These are phyloP conservation scores for Lepisosteus oculatus DNA, from an alignment of 2,113 vertebrate genomes.

Conservation along the genomic window DNA sequence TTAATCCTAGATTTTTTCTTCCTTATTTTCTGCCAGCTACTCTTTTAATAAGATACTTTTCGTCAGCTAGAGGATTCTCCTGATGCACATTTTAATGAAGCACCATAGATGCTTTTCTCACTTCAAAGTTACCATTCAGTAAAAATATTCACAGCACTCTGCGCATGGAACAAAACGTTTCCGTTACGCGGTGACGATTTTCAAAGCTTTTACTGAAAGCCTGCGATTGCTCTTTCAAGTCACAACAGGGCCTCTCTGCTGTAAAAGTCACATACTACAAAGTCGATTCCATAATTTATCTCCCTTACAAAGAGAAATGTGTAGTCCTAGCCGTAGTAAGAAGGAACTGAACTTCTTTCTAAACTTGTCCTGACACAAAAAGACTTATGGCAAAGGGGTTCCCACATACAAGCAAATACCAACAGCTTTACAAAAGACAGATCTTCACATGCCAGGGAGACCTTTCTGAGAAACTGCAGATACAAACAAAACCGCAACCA, in stretches of 20 bases:
- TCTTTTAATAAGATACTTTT: too few species aligned
- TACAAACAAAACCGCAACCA: constrained; percentile 27
- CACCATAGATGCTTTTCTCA: too few species aligned
- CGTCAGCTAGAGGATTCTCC: too few species aligned
- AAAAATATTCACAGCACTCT: too few species aligned
- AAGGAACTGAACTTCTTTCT: background rate
- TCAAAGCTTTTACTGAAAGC: background rate
- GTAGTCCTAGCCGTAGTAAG: background rate
- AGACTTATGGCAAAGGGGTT: background rate
- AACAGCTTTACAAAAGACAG: constrained; percentile 23
- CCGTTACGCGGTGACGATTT: background rate
- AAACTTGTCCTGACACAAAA: constrained; percentile 8
- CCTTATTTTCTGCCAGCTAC: too few species aligned
- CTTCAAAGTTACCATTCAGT: too few species aligned
- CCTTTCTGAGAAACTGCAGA: constrained; percentile 28
- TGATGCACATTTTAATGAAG: too few species aligned
- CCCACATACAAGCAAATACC: constrained; percentile 1
- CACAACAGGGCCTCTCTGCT: constrained; percentile 9
- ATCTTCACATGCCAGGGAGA: background rate
- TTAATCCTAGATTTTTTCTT: too few species aligned
- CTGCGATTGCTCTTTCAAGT: background rate
- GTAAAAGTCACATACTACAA: constrained; percentile 7
- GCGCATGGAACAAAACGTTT: too few species aligned
- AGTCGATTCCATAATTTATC: background rate
- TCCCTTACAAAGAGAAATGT: background rate